Conservation (phyloP, 1,140 invertebrate species). For the Micrasema minimum region DNA sequence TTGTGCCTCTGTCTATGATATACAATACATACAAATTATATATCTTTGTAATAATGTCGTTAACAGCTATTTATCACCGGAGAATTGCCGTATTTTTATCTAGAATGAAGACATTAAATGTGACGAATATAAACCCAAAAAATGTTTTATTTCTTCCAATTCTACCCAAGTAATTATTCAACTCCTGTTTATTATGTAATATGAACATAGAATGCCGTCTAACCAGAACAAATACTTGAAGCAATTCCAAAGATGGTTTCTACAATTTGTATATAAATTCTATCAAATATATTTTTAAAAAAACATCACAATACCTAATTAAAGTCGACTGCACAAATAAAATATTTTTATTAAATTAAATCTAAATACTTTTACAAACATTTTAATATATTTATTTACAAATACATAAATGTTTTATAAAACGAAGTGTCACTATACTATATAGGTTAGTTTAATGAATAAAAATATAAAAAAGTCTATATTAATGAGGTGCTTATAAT, state of each 20-base stretch:
- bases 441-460: not conserved
- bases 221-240: too few relatives aligned
- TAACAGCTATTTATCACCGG: constrained; percentile 34
- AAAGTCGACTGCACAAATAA: not conserved
- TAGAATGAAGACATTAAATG: constrained; percentile 52
- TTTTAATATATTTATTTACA: not conserved
- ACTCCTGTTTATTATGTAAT: too few relatives aligned
- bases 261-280: too few relatives aligned
- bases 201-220: too few relatives aligned
- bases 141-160: not conserved
- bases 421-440: constrained; percentile 3
- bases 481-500: constrained; percentile 30
- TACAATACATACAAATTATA: constrained; percentile 29
- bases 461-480: constrained; percentile 28
- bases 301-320: too few relatives aligned
- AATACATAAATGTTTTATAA: constrained; percentile 11
- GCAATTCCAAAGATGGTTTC: too few relatives aligned
- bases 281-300: too few relatives aligned
- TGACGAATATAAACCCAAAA: constrained; percentile 45
- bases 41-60: constrained; percentile 51
- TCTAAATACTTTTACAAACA: constrained; percentile 12
- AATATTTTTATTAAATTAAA: constrained; percentile 7
- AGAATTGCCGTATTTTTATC: constrained; percentile 52
- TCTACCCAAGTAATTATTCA: too few relatives aligned
- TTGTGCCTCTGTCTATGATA: constrained; percentile 52